phyloP scores from a whole-genome alignment of 2,888 invertebrate genomes.

The Dilophus febrilis region DNA sequence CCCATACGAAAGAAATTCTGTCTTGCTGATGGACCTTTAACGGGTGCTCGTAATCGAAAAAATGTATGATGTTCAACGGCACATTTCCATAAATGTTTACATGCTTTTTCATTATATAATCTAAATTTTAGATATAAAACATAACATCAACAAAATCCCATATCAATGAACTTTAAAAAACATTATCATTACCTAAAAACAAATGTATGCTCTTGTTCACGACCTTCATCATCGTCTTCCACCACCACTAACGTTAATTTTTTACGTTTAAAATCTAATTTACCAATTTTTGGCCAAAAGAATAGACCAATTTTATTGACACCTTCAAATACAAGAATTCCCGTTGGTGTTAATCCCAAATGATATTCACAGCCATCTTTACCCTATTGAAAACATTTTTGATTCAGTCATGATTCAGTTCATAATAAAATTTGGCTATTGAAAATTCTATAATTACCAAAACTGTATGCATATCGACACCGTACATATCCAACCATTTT shows the following conservation, averaged over 20 bases:
- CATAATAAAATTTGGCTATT: not conserved
- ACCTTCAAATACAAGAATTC: constrained; percentile 94
- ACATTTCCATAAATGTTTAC: constrained; percentile 99
- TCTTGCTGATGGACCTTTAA: constrained; percentile 71
- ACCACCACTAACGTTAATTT: constrained; percentile 93
- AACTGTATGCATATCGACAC: constrained; percentile 96
- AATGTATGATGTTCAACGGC: constrained; percentile 99
- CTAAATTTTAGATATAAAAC: constrained; percentile 20
- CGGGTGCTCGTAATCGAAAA: constrained; percentile 62
- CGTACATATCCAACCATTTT: constrained; percentile 97
- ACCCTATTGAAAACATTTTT: constrained; percentile 35
- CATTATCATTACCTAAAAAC: constrained; percentile 53
- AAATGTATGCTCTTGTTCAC: constrained; percentile 96
- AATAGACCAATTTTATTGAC: constrained; percentile 82
- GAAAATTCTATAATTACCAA: constrained; percentile 43
- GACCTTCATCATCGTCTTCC: constrained; percentile 94
- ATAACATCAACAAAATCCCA: not conserved
- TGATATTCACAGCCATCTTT: constrained; percentile 95
- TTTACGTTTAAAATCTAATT: constrained; percentile 94
- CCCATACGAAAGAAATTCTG: constrained; percentile 99
- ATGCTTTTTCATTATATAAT: constrained; percentile 90
- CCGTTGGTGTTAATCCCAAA: constrained; percentile 92
- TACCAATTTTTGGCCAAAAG: constrained; percentile 98
- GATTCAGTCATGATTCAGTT: not conserved
- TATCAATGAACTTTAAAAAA: not conserved